Percentiles rank a stretch among this genome's conserved stretches.
These are phyloP conservation scores for Oikopleura dioica DNA, from an alignment of 23 tunicate species.

Conservation along the genomic window DNA sequence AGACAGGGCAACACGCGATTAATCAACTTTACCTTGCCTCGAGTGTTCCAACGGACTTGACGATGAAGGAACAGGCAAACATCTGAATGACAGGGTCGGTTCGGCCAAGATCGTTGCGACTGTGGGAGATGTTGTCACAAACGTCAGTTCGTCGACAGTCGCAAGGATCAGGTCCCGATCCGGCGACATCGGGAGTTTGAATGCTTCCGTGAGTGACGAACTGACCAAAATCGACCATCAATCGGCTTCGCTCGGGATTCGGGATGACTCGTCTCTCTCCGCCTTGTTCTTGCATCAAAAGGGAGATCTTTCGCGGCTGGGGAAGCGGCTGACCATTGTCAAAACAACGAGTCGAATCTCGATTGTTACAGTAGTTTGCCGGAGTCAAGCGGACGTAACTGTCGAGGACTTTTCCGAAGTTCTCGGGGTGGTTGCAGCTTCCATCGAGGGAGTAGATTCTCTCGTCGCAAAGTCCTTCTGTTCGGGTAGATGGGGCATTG, in stretches of 20 bases:
- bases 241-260: neutral
- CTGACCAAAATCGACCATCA: constrained; percentile 11
- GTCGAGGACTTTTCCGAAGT: neutral
- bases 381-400: neutral
- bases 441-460: constrained; percentile 2
- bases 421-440: neutral
- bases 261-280: neutral
- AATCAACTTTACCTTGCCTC: neutral
- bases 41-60: neutral
- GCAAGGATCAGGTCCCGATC: neutral
- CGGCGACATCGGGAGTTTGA: constrained; percentile 4
- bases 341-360: neutral
- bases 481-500: no score
- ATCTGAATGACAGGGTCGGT: neutral
- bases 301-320: neutral
- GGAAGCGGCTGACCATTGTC: neutral
- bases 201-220: neutral
- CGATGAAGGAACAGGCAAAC: constrained; percentile 7
- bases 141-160: neutral
- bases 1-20: neutral
- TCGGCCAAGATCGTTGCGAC: neutral
- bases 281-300: neutral
- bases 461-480: neutral
- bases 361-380: neutral
- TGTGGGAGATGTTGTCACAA: neutral